Percentiles rank a stretch among this genome's conserved stretches.
phyloP scores from a whole-genome alignment of 1,140 invertebrate species.

The Calliphora vicina region DNA sequence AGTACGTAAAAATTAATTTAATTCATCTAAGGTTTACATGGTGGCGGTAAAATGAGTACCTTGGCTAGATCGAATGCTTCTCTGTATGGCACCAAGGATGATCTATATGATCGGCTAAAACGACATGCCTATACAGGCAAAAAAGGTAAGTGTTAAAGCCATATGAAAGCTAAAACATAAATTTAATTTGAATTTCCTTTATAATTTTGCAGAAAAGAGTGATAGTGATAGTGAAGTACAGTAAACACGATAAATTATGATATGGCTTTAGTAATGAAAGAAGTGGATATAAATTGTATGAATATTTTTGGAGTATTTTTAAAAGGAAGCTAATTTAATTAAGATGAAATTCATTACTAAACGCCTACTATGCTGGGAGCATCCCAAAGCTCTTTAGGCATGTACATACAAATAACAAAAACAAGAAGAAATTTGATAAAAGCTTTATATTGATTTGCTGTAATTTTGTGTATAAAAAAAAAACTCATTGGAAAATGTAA shows the following conservation, averaged over 20 bases:
- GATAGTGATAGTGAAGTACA: constrained; percentile 91
- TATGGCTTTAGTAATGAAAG: constrained; percentile 26
- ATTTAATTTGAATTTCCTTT: neutral
- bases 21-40: constrained; percentile 46
- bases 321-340: constrained; percentile 22
- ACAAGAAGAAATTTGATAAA: constrained; percentile 35
- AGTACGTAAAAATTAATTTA: constrained; percentile 26
- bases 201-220: constrained; percentile 79
- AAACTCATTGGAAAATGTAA: constrained; percentile 32
- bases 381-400: neutral
- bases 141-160: constrained; percentile 78
- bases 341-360: neutral
- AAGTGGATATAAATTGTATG: neutral
- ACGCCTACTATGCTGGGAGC: neutral
- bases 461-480: constrained; percentile 47
- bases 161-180: neutral
- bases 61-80: constrained; percentile 90
- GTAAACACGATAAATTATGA: constrained; percentile 64
- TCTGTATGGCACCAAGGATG: constrained; percentile 94
- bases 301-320: constrained; percentile 21
- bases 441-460: constrained; percentile 60
- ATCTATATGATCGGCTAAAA: constrained; percentile 93
- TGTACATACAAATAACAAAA: constrained; percentile 37
- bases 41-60: constrained; percentile 82
- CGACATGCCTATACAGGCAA: constrained; percentile 95